phyloP scores from a whole-genome alignment of 2,888 invertebrate species.

The Ophioninae sp. region DNA sequence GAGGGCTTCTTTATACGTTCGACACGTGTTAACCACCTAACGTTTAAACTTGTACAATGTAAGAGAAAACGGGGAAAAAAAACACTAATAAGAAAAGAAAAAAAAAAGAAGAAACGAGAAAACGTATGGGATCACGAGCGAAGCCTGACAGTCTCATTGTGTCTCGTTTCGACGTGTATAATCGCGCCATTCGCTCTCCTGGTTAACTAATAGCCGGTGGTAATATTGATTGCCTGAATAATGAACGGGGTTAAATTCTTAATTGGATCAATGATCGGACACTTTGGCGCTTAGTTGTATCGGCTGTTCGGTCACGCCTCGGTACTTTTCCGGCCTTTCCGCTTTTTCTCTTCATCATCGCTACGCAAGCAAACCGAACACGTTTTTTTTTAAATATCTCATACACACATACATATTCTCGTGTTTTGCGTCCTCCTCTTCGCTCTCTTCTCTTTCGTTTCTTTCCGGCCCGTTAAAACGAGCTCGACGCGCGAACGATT shows the following conservation, averaged over 20 bases:
- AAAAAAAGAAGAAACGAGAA: conserved; percentile 10
- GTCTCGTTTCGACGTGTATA: not conserved
- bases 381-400: conserved; percentile 1
- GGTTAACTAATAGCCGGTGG: not conserved
- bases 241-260: conserved; percentile 23
- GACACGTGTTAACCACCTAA: not conserved
- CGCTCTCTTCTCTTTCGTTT: conserved; percentile 8
- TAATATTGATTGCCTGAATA: conserved; percentile 47
- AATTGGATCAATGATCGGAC: conserved; percentile 48
- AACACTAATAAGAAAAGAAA: not conserved
- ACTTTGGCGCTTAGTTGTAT: conserved; percentile 77
- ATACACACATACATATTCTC: not conserved
- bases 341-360: conserved; percentile 39
- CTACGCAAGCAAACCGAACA: conserved; percentile 26
- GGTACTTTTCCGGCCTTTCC: conserved; percentile 11
- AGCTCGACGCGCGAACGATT: not conserved
- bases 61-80: not conserved
- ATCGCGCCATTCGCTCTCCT: not conserved
- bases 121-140: not conserved
- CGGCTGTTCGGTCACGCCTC: conserved; percentile 71
- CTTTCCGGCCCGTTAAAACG: not conserved
- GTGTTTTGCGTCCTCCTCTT: not conserved
- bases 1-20: conserved; percentile 20
- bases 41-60: not conserved
- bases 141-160: not conserved